Evolutionary conservation across 1,140 invertebrate genomes (phyloP).

Genomic region (Philotrypesis tridentata): DNA sequence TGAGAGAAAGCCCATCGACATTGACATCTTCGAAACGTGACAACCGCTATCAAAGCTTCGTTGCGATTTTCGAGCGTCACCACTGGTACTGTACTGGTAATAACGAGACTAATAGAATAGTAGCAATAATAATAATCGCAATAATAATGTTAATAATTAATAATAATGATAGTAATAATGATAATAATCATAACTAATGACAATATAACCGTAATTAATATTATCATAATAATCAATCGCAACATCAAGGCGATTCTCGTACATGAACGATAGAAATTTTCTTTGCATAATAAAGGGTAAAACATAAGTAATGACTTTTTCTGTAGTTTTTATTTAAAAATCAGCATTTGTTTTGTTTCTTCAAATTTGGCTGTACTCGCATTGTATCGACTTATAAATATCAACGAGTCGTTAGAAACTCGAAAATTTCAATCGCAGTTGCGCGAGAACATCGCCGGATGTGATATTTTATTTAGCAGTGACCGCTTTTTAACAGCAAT

Average conservation of each 20-base stretch:
- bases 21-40: constrained; percentile 1
- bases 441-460: constrained; percentile 50
- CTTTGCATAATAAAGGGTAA: constrained; percentile 31
- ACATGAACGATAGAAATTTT: constrained; percentile 50
- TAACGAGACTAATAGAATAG: constrained; percentile 58
- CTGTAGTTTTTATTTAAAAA: constrained; percentile 45
- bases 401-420: constrained; percentile 10
- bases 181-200: constrained; percentile 52
- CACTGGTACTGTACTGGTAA: constrained; percentile 58
- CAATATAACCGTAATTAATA: constrained; percentile 55
- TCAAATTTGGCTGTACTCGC: constrained; percentile 27
- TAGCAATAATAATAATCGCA: constrained; percentile 54
- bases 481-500: constrained; percentile 65
- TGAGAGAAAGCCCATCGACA: constrained; percentile 23
- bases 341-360: constrained; percentile 29
- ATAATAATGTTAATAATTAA: constrained; percentile 56
- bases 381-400: constrained; percentile 26
- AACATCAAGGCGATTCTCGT: constrained; percentile 54
- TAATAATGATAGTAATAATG: constrained; percentile 57
- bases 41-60: constrained; percentile 42
- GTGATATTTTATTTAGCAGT: constrained; percentile 53
- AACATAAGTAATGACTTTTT: constrained; percentile 11
- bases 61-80: constrained; percentile 39
- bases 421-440: constrained; percentile 48
- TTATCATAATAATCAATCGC: constrained; percentile 61